These are phyloP conservation scores for Sycobia sp. DNA, from an alignment of 1,140 invertebrate species.

Conservation along the genomic window DNA sequence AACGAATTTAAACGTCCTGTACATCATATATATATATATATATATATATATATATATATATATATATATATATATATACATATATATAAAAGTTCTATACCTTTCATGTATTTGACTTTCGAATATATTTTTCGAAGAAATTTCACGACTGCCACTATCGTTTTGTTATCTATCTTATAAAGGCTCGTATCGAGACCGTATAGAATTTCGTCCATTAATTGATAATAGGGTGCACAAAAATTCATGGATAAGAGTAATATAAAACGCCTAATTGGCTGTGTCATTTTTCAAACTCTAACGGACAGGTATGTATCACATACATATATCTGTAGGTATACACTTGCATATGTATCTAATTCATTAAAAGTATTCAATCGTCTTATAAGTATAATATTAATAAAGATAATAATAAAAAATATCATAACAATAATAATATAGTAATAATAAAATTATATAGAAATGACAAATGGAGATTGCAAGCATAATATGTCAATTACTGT, in stretches of 20 bases:
- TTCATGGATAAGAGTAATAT: too few species aligned
- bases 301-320: too few species aligned
- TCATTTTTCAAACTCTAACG: too few species aligned
- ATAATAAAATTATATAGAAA: too few species aligned
- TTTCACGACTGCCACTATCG: background rate
- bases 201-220: slow-evolving; percentile 7
- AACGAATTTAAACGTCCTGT: too few species aligned
- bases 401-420: background rate
- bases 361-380: background rate
- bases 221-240: background rate
- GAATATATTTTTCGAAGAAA: slow-evolving; percentile 3
- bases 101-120: too few species aligned
- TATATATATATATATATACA: too few species aligned
- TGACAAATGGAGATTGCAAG: background rate
- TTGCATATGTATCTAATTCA: background rate
- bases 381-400: background rate
- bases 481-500: background rate
- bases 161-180: background rate
- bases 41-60: too few species aligned
- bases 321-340: too few species aligned
- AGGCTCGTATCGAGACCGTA: slow-evolving; percentile 14
- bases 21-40: too few species aligned
- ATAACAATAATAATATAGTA: background rate
- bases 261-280: too few species aligned
- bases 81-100: too few species aligned